A percentile compares a stretch with the other conserved stretches of the same genome.
Conservation (phyloP, 2,888 invertebrate species). For the Epinotia nisella region DNA sequence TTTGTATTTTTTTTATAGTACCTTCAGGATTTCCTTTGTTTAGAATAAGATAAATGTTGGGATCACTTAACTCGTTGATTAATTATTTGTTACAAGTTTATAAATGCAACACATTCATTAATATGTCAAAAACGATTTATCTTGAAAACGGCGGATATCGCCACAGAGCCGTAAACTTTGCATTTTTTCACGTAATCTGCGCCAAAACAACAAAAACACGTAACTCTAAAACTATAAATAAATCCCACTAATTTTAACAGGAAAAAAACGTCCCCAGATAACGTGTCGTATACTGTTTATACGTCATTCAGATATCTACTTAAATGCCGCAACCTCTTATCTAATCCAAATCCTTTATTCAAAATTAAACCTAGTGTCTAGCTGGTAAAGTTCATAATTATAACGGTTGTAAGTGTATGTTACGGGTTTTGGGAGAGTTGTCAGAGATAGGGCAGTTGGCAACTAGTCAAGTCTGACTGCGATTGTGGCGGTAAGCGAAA, state of each 20-base stretch:
- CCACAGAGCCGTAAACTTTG: background rate
- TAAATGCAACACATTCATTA: too few relatives aligned
- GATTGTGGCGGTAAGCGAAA: conserved; percentile 32
- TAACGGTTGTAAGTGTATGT: background rate
- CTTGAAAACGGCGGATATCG: background rate
- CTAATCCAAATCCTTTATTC: background rate
- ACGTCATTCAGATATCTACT: conserved; percentile 31
- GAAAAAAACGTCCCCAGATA: conserved; percentile 33
- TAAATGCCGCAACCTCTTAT: conserved; percentile 10
- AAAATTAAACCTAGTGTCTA: conserved; percentile 6
- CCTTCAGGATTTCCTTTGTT: too few relatives aligned
- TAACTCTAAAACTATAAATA: conserved; percentile 29
- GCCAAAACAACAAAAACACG: conserved; percentile 25
- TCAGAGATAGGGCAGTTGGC: conserved; percentile 28
- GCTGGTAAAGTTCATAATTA: background rate
- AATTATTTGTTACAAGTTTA: background rate
- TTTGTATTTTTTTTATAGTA: too few relatives aligned
- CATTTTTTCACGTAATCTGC: conserved; percentile 22
- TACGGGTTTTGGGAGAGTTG: background rate
- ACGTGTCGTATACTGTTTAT: conserved; percentile 26
- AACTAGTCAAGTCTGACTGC: conserved; percentile 25
- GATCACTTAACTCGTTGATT: background rate
- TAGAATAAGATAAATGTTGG: too few relatives aligned
- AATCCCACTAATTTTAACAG: conserved; percentile 31
- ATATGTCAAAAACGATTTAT: background rate